phyloP scores from a whole-genome alignment of 2,113 vertebrate genomes.

The Dromaius novaehollandiae region DNA sequence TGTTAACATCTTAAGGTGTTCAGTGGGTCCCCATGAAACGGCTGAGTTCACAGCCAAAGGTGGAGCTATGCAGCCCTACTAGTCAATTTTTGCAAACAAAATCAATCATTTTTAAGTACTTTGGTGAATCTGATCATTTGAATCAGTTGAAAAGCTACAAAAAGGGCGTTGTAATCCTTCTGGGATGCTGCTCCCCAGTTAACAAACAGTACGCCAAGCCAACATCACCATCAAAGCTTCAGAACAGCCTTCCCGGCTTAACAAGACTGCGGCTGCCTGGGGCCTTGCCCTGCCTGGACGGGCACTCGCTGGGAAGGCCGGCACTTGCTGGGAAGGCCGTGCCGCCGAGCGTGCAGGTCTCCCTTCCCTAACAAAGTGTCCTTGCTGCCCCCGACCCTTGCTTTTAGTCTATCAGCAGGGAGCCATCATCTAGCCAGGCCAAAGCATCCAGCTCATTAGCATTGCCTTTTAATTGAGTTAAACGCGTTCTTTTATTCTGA shows the following conservation, averaged over 20 bases:
- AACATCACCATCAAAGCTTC: background rate
- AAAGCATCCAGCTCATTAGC: background rate
- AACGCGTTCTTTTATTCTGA: background rate
- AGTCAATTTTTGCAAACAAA: background rate
- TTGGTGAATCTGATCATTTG: background rate
- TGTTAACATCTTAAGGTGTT: background rate
- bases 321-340: background rate
- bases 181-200: background rate
- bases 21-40: fast-evolving
- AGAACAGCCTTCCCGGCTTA: background rate
- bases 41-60: background rate
- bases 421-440: background rate
- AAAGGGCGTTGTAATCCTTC: background rate
- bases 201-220: background rate
- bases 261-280: background rate
- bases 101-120: background rate
- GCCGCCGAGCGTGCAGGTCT: background rate
- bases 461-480: background rate
- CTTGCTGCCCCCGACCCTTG: background rate
- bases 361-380: background rate
- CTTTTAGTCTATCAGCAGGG: background rate
- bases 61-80: background rate
- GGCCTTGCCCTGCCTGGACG: background rate
- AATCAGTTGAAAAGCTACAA: background rate
- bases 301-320: background rate